Conservation (phyloP, 2,797 vertebrate species). For the Brachyalestes nurse region DNA sequence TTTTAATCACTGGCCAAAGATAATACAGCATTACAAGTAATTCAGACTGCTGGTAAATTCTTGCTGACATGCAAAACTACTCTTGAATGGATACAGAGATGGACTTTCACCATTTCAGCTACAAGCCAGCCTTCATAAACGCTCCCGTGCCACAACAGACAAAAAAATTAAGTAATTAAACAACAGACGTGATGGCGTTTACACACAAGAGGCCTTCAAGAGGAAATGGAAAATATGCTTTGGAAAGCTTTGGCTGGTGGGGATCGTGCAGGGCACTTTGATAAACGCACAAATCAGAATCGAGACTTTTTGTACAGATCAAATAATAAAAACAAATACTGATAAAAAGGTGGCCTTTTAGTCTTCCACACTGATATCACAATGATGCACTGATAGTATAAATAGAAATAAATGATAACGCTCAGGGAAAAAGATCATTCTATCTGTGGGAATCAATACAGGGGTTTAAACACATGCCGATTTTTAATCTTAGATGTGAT, state of each 20-base stretch:
- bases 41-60: conserved; percentile 31
- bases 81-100: conserved; percentile 24
- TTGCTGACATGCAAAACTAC: conserved; percentile 46
- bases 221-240: background rate
- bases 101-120: conserved; percentile 15
- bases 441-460: conserved; percentile 19
- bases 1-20: conserved; percentile 28
- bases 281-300: conserved; percentile 48
- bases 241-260: conserved; percentile 36
- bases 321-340: conserved; percentile 64
- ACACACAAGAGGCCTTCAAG: conserved; percentile 3
- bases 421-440: conserved; percentile 53
- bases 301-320: conserved; percentile 44
- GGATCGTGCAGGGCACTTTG: background rate
- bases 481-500: too few species aligned
- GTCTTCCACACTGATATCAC: conserved; percentile 64
- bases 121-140: conserved; percentile 22
- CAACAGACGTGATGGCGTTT: background rate
- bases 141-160: conserved; percentile 14
- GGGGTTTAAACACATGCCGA: too few species aligned
- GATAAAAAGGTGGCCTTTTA: conserved; percentile 56
- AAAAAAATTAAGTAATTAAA: conserved; percentile 26
- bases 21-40: conserved; percentile 16
- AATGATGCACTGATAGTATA: conserved; percentile 41
- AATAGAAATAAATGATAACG: conserved; percentile 24